Evolutionary conservation across 2,113 vertebrate genomes (phyloP).

Genomic region (Eleginops maclovinus): DNA sequence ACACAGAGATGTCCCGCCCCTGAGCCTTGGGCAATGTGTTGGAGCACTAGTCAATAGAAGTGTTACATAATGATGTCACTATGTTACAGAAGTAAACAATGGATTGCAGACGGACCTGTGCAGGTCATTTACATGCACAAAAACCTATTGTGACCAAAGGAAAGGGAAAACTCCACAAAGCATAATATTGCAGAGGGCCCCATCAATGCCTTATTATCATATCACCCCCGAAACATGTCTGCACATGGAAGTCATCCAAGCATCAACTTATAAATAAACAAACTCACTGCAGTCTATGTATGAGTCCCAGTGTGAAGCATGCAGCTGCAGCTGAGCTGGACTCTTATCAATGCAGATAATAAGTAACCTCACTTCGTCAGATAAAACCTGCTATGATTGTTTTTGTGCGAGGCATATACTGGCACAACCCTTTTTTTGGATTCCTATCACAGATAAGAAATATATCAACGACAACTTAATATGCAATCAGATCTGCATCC

Average conservation of each 20-base stretch:
- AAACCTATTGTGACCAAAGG: no score
- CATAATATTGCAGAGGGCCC: background rate
- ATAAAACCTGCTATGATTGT: slow-evolving; percentile 14
- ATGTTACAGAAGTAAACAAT: no score
- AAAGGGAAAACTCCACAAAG: background rate
- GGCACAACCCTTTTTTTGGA: background rate
- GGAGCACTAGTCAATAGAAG: no score
- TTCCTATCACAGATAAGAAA: slow-evolving; percentile 28
- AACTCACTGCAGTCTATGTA: background rate
- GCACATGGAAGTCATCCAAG: background rate
- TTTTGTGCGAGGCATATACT: slow-evolving; percentile 14
- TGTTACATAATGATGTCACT: no score
- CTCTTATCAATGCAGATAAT: slow-evolving; percentile 33
- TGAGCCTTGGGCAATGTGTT: no score
- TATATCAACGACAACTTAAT: background rate
- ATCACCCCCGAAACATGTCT: background rate
- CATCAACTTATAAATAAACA: slow-evolving; percentile 1
- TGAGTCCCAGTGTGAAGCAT: background rate
- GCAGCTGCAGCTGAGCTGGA: background rate
- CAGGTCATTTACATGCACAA: no score
- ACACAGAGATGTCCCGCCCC: no score
- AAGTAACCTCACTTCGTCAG: slow-evolving; percentile 13
- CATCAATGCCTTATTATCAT: background rate
- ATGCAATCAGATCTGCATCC: background rate
- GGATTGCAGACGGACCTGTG: no score